phyloP scores from a whole-genome alignment of 2,888 invertebrate species.

The Eurois occulta region DNA sequence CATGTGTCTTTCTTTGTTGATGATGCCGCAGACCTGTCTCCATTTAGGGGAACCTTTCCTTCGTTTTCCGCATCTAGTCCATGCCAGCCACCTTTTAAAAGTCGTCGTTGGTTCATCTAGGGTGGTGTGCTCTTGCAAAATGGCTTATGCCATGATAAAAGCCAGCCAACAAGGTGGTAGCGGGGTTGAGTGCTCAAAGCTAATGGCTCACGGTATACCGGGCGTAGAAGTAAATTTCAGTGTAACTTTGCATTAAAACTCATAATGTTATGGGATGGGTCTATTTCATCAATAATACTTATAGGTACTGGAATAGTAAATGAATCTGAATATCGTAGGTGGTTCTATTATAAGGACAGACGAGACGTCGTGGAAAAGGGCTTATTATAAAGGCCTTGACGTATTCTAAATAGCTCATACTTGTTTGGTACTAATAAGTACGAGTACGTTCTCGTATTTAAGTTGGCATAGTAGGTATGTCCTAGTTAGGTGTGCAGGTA shows the following conservation, averaged over 20 bases:
- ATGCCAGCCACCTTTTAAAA: too few species aligned
- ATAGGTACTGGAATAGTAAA: neutral
- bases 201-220: neutral
- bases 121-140: neutral
- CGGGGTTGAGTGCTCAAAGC: neutral
- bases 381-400: neutral
- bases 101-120: neutral
- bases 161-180: neutral
- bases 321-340: neutral
- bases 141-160: neutral
- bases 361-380: neutral
- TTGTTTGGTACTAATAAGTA: neutral
- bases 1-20: too few species aligned
- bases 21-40: too few species aligned
- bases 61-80: too few species aligned
- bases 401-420: conserved; percentile 18
- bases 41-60: too few species aligned
- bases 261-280: conserved; percentile 1
- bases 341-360: conserved; percentile 12
- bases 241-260: neutral
- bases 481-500: neutral
- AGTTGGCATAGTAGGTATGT: neutral
- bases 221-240: neutral
- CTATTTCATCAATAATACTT: conserved; percentile 17
- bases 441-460: neutral